Percentiles rank a stretch among this genome's conserved stretches.
phyloP scores from a whole-genome alignment of 2,113 vertebrate genomes.

The Bombycilla garrulus region DNA sequence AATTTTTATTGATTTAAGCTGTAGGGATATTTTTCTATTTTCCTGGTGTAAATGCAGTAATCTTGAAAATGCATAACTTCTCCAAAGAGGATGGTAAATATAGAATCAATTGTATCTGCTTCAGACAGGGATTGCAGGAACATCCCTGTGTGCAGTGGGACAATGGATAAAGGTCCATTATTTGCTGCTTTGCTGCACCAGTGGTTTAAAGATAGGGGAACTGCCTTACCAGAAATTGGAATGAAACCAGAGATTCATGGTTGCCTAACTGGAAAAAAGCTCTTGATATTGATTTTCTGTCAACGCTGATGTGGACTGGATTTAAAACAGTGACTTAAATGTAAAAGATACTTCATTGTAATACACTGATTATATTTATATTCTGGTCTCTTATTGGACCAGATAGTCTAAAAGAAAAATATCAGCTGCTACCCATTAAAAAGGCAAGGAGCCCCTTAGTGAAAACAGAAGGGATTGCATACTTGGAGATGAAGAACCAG shows the following conservation, averaged over 20 bases:
- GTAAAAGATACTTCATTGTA: background rate
- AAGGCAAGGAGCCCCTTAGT: background rate
- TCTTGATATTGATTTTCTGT: background rate
- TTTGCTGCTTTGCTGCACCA: background rate
- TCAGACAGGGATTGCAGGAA: background rate
- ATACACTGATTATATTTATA: background rate
- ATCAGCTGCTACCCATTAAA: background rate
- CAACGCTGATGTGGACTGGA: background rate
- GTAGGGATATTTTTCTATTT: background rate
- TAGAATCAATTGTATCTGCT: background rate
- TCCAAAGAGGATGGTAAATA: background rate
- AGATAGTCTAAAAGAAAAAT: background rate
- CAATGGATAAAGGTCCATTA: background rate
- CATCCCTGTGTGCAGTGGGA: background rate
- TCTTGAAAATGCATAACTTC: background rate
- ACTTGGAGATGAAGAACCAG: background rate
- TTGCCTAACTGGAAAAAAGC: background rate
- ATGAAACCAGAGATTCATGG: background rate
- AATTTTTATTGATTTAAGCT: background rate
- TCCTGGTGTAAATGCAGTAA: background rate
- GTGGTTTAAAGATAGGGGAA: background rate
- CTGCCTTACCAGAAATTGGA: background rate
- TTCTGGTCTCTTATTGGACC: background rate
- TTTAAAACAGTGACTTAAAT: background rate
- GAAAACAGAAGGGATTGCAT: background rate